Percentiles rank a stretch among this genome's conserved stretches.
Evolutionary conservation across 2,888 invertebrate genomes (phyloP).

Genomic region (Synanthedon andrenaeformis): DNA sequence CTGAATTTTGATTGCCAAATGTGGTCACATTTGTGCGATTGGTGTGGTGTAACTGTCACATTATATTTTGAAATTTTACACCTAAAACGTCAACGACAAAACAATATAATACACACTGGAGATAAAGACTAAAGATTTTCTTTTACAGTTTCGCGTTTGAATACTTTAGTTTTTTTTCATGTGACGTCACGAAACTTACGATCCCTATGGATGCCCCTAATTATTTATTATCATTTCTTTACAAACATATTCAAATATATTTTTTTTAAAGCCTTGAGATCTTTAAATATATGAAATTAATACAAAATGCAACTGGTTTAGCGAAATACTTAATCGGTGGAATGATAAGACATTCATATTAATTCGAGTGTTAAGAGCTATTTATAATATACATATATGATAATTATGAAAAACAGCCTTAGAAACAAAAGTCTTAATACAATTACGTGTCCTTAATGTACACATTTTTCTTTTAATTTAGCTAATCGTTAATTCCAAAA

Average conservation of each 20-base stretch:
- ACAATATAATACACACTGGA: too few relatives aligned
- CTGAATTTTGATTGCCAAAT: too few relatives aligned
- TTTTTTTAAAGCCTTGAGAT: slow-evolving; percentile 32
- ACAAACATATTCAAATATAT: neutral
- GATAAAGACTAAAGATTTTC: too few relatives aligned
- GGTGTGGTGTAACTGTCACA: too few relatives aligned
- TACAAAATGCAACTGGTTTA: slow-evolving; percentile 47
- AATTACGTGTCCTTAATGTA: slow-evolving; percentile 35
- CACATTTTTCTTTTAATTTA: slow-evolving; percentile 26
- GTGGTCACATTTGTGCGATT: too few relatives aligned
- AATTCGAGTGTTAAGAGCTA: slow-evolving; percentile 39
- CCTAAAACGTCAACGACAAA: too few relatives aligned
- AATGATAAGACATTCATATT: slow-evolving; percentile 43
- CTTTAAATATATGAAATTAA: slow-evolving; percentile 27
- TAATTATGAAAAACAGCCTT: slow-evolving; percentile 55
- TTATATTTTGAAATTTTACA: too few relatives aligned
- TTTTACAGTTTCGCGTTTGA: too few relatives aligned
- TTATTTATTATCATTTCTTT: too few relatives aligned
- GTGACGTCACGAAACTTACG: too few relatives aligned
- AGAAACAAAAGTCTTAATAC: slow-evolving; percentile 42
- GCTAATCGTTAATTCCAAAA: slow-evolving; percentile 21
- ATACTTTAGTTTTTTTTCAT: too few relatives aligned
- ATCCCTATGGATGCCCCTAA: too few relatives aligned
- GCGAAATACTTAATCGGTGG: slow-evolving; percentile 61
- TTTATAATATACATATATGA: slow-evolving; percentile 18